Conservation (phyloP, 2,888 invertebrate species). For the Endomychus coccineus region DNA sequence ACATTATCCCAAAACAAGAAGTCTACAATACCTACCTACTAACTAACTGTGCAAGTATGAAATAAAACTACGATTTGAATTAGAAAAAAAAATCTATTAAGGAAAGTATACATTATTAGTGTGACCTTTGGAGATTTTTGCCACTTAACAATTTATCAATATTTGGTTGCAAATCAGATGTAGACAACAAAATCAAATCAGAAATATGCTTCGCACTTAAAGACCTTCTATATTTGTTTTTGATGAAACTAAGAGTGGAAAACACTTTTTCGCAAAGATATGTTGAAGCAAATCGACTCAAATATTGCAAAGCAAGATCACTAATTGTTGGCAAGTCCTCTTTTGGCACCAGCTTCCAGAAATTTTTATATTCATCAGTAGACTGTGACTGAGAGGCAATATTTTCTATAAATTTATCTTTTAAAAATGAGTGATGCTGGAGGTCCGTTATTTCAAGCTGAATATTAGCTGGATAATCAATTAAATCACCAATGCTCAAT, state of each 20-base stretch:
- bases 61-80: too few species aligned
- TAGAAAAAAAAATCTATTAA: too few species aligned
- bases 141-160: slow-evolving; percentile 13
- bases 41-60: too few species aligned
- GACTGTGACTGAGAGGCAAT: slow-evolving; percentile 5
- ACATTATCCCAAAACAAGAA: too few species aligned
- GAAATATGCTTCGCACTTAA: slow-evolving; percentile 12
- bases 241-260: slow-evolving; percentile 8
- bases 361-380: slow-evolving; percentile 3
- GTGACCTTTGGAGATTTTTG: too few species aligned
- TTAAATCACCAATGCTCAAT: too few species aligned
- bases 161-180: slow-evolving; percentile 11
- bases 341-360: too few species aligned
- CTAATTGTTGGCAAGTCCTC: slow-evolving; percentile 4
- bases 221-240: slow-evolving; percentile 13
- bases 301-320: background rate
- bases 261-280: too few species aligned
- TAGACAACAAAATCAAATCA: slow-evolving; percentile 12
- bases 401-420: slow-evolving; percentile 8
- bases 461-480: slow-evolving; percentile 14
- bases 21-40: too few species aligned
- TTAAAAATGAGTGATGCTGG: slow-evolving; percentile 8
- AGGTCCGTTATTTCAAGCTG: slow-evolving; percentile 13
- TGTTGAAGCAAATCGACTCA: slow-evolving; percentile 13
- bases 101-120: too few species aligned